Evolutionary conservation across 2,113 vertebrate species (phyloP), one percentile per base, ranked within the genome.

Genomic region (Kobus ellipsiprymnus): DNA sequence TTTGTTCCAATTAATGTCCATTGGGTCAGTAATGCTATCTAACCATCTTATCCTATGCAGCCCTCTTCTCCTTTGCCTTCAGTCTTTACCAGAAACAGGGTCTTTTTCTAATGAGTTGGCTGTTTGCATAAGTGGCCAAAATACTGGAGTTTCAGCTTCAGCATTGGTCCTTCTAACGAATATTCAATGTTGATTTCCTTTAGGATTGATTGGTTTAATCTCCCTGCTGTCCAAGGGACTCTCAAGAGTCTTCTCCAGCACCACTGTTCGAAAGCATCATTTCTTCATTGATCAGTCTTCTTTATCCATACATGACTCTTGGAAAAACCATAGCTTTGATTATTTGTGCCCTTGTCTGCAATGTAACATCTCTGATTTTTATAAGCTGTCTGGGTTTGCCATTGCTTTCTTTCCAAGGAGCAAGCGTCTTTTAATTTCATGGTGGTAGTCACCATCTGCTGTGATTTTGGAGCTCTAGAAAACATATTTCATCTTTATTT

Each of bases 11-110:
- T 67, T 67, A 19, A 67, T 67, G 33, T 67, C 64, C 33, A 21
- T 5, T 36, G 8, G 0, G 4, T 67, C 0, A 2, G 64, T 67
- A 67, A 67, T 67, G 33, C 64, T 67, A 9, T n/a, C 17, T 67
- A 36, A 67, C 8, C 17, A 11, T 67, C 33, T 36, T 67, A 11
- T 67, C 17, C 33, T 36, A 19, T 36, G 33, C 33, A 67, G 64
- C 33, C 33, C 64, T 67, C 17, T 36, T 17, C 33, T 36, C 8
- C 17, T 67, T 67, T 36, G 33, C 7, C 17, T 67, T 67, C 33
- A 67, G 17, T 67, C 33, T 67, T 67, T 67, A 19, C 17, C 64
- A 67, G 8, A 8, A n/a, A 67, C 64, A 36, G 64, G 16, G 64
- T 67, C 64, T n/a, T 67, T 36, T 67, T 36, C n/a, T 67, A 21